Base-by-base conservation (phyloP, 2,888 invertebrate species). In the Catocala sponsa region DNA sequence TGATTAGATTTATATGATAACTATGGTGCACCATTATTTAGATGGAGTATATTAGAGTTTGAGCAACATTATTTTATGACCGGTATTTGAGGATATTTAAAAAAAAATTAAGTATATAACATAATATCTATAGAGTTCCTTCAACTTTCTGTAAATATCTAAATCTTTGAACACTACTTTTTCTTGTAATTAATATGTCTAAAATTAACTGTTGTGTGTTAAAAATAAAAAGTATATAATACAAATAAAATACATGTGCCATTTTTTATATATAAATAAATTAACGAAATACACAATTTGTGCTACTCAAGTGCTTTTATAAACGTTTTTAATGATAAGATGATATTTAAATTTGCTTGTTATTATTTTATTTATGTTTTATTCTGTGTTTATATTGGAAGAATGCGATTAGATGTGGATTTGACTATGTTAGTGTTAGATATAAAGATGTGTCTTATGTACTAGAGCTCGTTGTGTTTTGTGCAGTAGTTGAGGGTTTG, bases 301-400 rank as follows among this genome's bases (percentile, higher is more conserved):
- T 92, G 92, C 92, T 91, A 92, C 82, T 89, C 86, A 90, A 93
- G 93, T 92, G 93, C 94, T 94, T 94, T 91, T 91, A 89, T 88
- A 86, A 87, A 88, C 85, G 86, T 89, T 89, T 82, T 83, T 80
- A 84, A 85, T 79, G 68, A 80, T 80, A 83, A 81, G 83, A 82
- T 80, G 91, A 94, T 93, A 92, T 88, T 93, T 94, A 91, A 94
- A 94, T 94, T 94, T 94, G 94, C 94, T 94, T 94, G 93, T 88
- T 89, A 80, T 89, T 83, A 80, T 82, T 80, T 79, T 82, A 68
- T 85, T 80, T 84, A 74, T 81, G 48, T 58, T 78, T 38, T 38
- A 38, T 38, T 38, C 35, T 79, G 72, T 78, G 81, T 38, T 79
- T 83, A 25, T 25, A 79, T 80, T 68, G 75, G 79, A 82, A 74